Base-by-base conservation (phyloP, 2,797 vertebrate genomes). In the Trachops cirrhosus region DNA sequence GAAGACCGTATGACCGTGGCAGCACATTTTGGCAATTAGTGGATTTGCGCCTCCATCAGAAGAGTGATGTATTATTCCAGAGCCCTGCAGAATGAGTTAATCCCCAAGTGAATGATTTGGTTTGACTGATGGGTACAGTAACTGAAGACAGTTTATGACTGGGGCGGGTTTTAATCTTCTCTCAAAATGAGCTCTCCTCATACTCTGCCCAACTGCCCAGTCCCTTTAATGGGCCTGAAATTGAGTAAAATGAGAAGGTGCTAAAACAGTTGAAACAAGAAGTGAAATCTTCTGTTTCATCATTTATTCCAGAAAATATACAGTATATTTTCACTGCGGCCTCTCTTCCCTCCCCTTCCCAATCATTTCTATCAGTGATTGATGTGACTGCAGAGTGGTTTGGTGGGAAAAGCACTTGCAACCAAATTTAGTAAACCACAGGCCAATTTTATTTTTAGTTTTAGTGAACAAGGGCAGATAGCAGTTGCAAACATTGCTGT, bases 241-340 rank as follows among this genome's bases (percentile, higher is more conserved):
- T 74, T 52, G 82, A 94, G 94, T 96, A 95, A 96, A 90, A 93
- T 75, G 89, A 97, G 97, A 94, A 94, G 82, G 96, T 57, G 52
- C 82, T 94, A 96, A 96, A 96, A 78, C 77, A 67, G 88, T 79
- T 86, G 82, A 82, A 92, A 77, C 50, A 71, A 94, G 89, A 89
- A 94, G 57, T 83, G 64, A 96, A 95, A 78, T 59, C 59, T 92
- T 75, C 73, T 79, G 54, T 82, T 91, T 95, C 52, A 77, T 89
- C 70, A 19, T 62, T 46, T 16, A 67, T 75, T 91, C 86, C 92
- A 95, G 85, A 94, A 95, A 91, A 64, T 75, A 26, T 37, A 44
- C 21, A 44, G 44, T 71, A 1, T 82, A 22, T 84, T 95, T 91
- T 86, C 74, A 74, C 83, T 50, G 6, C 3, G 41, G 15, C 26